Evolutionary conservation across 2,797 vertebrate genomes (phyloP).

Genomic region (Scolopax bukidnonensis): DNA sequence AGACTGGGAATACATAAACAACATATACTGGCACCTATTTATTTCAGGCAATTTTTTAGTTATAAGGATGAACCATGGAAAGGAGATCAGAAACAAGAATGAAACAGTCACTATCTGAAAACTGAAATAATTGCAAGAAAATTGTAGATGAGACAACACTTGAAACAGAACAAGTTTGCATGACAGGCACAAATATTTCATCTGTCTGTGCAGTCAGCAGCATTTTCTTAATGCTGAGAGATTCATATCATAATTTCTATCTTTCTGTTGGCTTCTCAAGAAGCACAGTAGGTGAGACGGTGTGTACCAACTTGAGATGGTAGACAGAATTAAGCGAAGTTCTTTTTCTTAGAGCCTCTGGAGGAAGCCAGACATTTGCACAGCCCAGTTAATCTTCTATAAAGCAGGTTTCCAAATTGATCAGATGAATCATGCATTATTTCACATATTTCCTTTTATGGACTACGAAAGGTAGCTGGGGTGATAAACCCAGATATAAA

Average conservation of each 20-base stretch:
- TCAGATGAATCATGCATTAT: background rate
- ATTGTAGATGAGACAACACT: background rate
- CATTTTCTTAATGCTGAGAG: background rate
- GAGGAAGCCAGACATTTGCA: background rate
- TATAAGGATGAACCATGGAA: background rate
- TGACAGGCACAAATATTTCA: background rate
- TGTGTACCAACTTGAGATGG: background rate
- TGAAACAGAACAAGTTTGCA: background rate
- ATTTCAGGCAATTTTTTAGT: background rate
- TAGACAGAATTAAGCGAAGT: background rate
- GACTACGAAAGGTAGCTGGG: background rate
- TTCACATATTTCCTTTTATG: background rate
- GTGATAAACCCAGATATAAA: background rate
- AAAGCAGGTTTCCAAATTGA: background rate
- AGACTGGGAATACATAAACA: background rate
- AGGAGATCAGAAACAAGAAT: background rate
- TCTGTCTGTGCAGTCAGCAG: background rate
- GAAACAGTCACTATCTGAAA: background rate
- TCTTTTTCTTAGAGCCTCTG: background rate
- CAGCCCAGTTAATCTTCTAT: background rate
- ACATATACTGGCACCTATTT: background rate
- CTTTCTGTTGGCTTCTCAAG: background rate
- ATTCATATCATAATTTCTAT: background rate
- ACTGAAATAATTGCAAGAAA: background rate
- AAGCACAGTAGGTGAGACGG: background rate